Percentiles rank a stretch among this genome's conserved stretches.
These are phyloP conservation scores for Cochlearius cochlearius DNA, from an alignment of 2,113 vertebrate genomes.

Conservation along the genomic window DNA sequence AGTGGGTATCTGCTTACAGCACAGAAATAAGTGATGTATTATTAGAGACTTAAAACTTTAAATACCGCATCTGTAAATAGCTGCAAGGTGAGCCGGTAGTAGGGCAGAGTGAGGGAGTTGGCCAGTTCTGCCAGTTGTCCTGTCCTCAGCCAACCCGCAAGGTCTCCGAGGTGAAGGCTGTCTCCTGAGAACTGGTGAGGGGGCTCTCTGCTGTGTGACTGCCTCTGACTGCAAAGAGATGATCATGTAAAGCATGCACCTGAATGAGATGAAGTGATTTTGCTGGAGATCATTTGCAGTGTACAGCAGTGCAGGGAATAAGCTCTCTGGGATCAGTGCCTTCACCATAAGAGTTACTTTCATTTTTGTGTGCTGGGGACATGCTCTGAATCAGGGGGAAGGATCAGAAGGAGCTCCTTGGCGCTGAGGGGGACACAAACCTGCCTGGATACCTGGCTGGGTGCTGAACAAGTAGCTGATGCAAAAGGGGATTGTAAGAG, in stretches of 20 bases:
- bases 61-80: not conserved
- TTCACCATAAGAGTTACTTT: rapidly evolving
- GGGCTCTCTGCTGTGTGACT: not conserved
- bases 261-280: not conserved
- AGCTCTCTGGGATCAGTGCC: not conserved
- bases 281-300: not conserved
- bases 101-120: not conserved
- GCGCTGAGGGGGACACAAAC: too few relatives aligned
- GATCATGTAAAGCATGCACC: rapidly evolving
- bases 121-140: rapidly evolving
- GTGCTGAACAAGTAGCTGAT: not conserved
- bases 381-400: not conserved
- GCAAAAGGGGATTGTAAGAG: not conserved
- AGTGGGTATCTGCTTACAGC: not conserved
- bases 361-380: not conserved
- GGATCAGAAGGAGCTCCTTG: not conserved
- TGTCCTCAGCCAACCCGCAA: not conserved
- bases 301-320: rapidly evolving
- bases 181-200: not conserved
- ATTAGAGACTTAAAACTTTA: not conserved
- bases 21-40: not conserved
- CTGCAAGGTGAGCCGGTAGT: not conserved
- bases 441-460: not conserved
- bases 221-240: not conserved
- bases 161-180: not conserved